These are phyloP conservation scores for Gambusia yucatana DNA, from an alignment of 2,797 vertebrate species.

Conservation along the genomic window DNA sequence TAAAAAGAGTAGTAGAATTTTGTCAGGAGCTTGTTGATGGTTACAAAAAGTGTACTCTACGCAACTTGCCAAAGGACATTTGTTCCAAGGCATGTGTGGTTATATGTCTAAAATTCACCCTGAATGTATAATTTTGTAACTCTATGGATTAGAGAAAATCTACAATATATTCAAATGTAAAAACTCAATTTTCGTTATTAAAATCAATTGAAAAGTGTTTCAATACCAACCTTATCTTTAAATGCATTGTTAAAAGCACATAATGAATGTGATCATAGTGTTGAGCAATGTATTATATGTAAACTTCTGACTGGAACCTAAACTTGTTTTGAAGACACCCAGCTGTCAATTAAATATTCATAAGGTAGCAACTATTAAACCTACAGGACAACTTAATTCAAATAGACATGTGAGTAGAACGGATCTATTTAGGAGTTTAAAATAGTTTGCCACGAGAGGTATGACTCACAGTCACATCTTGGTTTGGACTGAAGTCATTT, in stretches of 20 bases:
- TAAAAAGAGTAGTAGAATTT: not conserved
- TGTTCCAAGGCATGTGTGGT: not conserved
- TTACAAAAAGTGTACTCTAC: not conserved
- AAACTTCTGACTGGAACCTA: not conserved
- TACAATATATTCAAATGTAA: not conserved
- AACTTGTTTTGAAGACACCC: not conserved
- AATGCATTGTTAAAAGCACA: not conserved
- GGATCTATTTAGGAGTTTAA: slow-evolving; percentile 2
- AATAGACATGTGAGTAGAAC: slow-evolving; percentile 15
- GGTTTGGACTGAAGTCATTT: not conserved
- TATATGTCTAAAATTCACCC: not conserved
- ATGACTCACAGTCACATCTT: slow-evolving; percentile 12
- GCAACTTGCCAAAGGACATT: not conserved
- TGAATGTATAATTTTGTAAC: not conserved
- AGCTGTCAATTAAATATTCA: slow-evolving; percentile 19
- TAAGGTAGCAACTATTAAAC: not conserved
- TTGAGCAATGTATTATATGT: not conserved
- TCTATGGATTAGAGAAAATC: not conserved
- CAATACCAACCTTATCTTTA: not conserved
- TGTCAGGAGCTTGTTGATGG: not conserved
- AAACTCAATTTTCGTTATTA: not conserved
- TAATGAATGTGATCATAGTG: not conserved
- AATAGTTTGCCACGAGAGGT: not conserved
- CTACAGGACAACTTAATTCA: not conserved
- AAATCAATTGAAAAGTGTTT: not conserved